Evolutionary conservation across 2,888 invertebrate species (phyloP), one percentile per base, ranked within the genome.

Genomic region (Dasypolia templi): DNA sequence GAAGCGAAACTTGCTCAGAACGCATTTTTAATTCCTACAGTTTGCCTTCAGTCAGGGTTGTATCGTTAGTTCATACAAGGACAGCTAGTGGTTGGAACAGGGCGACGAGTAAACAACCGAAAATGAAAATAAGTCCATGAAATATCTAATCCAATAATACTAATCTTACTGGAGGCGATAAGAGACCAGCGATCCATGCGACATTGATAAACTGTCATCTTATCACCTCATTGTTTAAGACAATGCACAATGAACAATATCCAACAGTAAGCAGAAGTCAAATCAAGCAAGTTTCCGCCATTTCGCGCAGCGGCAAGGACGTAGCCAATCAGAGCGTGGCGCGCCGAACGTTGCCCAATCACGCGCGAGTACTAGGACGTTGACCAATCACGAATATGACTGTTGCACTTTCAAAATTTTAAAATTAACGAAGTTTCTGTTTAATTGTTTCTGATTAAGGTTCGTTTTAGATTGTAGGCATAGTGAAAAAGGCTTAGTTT

Each of bases 271-370:
- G 22, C 77, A 62, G 35, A 44, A 64, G 26, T 46, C 67, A n/a
- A 65, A 77, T 55, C 49, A 65, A 67, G 75, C 70, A 64, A 22
- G 65, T 70, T 80, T 80, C 79, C 77, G 84, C 77, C 81, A 76
- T 72, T 75, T 72, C 75, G 75, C 51, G 26, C 73, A 32, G 53
- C 77, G 61, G 81, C 90, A 90, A 91, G 92, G 91, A 83, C 88
- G 83, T 67, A 72, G 76, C 92, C 92, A 94, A 93, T 92, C 90
- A 92, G 93, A 93, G 92, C 93, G 91, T 91, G 83, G 87, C 86
- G 84, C 85, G 76, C 61, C 71, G 51, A 78, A 17, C 67, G 78
- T 92, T 92, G 87, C 85, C 91, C 90, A 92, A 92, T 91, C 84
- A 84, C 81, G 82, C 75, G 72, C 84, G 56, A 61, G 66, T 67